Evolutionary conservation across 2,888 invertebrate species (phyloP).

Genomic region (Marronus borbonicus): DNA sequence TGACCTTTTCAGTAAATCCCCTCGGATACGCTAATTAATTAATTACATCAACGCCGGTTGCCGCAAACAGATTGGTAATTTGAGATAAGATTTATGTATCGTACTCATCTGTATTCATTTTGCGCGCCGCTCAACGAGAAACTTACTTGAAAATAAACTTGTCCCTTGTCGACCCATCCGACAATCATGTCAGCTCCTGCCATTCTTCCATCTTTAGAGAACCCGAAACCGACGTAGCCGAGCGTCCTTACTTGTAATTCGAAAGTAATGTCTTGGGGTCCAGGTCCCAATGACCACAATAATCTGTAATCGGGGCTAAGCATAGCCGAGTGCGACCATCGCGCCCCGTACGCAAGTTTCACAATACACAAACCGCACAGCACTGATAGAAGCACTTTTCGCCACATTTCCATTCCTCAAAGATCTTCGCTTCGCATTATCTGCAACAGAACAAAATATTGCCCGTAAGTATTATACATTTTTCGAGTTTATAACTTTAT

Average conservation of each 20-base stretch:
- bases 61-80: constrained; percentile 47
- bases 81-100: constrained; percentile 45
- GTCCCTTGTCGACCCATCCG: constrained; percentile 90
- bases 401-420: constrained; percentile 48
- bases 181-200: constrained; percentile 89
- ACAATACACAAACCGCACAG: constrained; percentile 62
- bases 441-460: constrained; percentile 42
- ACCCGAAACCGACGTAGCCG: constrained; percentile 91
- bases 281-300: constrained; percentile 83
- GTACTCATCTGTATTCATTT: constrained; percentile 40
- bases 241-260: constrained; percentile 87
- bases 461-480: too few relatives aligned
- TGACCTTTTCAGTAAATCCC: constrained; percentile 31
- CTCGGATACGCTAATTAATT: constrained; percentile 42
- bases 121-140: constrained; percentile 13
- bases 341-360: constrained; percentile 66
- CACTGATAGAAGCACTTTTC: constrained; percentile 57
- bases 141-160: constrained; percentile 87
- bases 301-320: constrained; percentile 74
- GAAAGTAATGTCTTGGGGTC: constrained; percentile 83
- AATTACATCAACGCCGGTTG: constrained; percentile 37
- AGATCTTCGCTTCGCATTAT: constrained; percentile 40
- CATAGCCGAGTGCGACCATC: constrained; percentile 72
- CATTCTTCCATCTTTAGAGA: constrained; percentile 86
- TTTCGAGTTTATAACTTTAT: too few relatives aligned